Evolutionary conservation across 2,113 vertebrate species (phyloP), one percentile per base, ranked within the genome.

Genomic region (Rhabdomys dilectus): DNA sequence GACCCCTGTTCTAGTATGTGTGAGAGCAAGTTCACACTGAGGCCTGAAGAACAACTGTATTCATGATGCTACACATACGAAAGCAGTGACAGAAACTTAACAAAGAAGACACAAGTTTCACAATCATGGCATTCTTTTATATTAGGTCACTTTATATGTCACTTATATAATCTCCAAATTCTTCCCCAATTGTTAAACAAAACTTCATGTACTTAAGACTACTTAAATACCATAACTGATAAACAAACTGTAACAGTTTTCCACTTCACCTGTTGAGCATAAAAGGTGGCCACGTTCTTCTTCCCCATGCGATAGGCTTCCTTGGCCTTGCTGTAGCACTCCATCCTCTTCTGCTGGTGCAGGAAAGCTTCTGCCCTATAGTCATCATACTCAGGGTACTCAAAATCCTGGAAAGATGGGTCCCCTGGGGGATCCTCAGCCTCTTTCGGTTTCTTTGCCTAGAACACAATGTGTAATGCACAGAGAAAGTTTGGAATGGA

Each of bases 201-300:
- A 93, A 75, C 29, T 76, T 2, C 56, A 85, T 36, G 62, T 34
- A 34, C 42, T 91, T 88, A 39, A 89, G 70, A 91, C 17, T 92
- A 93, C 88, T 91, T 91, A 64, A 22, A 36, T 76, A 10, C 21
- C 26, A 2, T 48, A 94, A 92, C 31, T 21, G 6, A 90, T 95
- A 91, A 85, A 97, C 82, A 34, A 60, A 84, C 0, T 0, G 51
- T 51, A 78, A 96, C 1, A 5, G 58, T 73, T 91, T 76, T 64
- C 64, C 42, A 72, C 56, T 87, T 96, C 97, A 99, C 99, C 99
- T 99, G 99, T 93, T 99, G 99, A 36, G 99, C 99, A 64, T 99
- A 99, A 98, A 99, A 99, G 0, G 99, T 99, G 62, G 99, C 99
- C 76, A 99, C 99, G 5, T 99, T 98, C 98, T 99, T 99, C 97